Evolutionary conservation across 2,113 vertebrate species (phyloP), one percentile per base, ranked within the genome.

Genomic region (Bolborhynchus lineola): DNA sequence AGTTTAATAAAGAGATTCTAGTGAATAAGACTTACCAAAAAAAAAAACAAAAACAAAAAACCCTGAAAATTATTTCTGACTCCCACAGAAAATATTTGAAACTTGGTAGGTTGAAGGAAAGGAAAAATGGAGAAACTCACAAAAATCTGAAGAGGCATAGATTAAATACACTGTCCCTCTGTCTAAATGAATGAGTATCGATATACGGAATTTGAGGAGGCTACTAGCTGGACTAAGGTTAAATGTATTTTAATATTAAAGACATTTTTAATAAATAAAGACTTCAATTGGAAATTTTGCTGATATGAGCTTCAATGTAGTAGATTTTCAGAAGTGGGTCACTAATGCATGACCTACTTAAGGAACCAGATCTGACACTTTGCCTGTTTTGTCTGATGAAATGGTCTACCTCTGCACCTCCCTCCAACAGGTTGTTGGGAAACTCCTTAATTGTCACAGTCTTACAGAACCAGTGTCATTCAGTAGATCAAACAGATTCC

Each of bases 371-470:
- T 26, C 31, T n/a, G 50, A 72, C 41, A 59, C 6, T 47, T 59
- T 20, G 15, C 31, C 29, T 72, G 39, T 31, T 35, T 67, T 39
- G 15, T 39, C 20, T 62, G 25, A 68, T 3, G 10, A n/a, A 24
- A 26, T 1, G 16, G 4, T 17, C 2, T 1, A 24, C 13, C 28
- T 46, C 33, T 29, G 1, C 13, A 15, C 4, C 29, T 16, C 15
- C 3, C 26, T 63, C 26, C 14, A 29, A 37, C 33, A 39, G 17
- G 41, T 35, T 26, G 5, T 6, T 57, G 41, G 37, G 33, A 62
- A 83, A 63, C 5, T 59, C 62, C 46, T 53, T 71, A 23, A 12
- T 4, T 83, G 24, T 15, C 47, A n/a, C 44, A 68, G 33, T 5
- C 39, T 21, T 57, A 39, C 25, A 65, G 29, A 39, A 44, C 5